These are phyloP conservation scores for Drosophila paranaensis DNA, from an alignment of 2,888 invertebrate genomes.

Conservation along the genomic window DNA sequence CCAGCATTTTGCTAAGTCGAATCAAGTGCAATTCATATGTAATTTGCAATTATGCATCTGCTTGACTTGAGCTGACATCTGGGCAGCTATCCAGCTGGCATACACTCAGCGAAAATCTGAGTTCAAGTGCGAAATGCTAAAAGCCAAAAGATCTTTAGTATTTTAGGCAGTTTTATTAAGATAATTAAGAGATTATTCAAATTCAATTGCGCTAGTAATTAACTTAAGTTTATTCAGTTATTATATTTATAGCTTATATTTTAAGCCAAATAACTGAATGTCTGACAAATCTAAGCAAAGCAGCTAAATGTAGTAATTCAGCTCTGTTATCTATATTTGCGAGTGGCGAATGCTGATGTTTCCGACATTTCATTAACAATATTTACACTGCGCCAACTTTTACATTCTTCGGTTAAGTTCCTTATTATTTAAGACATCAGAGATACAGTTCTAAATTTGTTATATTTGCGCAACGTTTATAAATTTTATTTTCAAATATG, in stretches of 20 bases:
- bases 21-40: constrained; percentile 59
- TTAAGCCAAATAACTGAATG: neutral
- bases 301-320: neutral
- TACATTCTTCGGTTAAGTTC: neutral
- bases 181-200: too few relatives aligned
- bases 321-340: constrained; percentile 1
- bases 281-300: neutral
- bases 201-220: neutral
- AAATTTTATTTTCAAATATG: too few relatives aligned
- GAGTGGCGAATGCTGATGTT: neutral
- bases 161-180: neutral
- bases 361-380: neutral
- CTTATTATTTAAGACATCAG: neutral
- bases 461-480: too few relatives aligned
- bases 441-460: too few relatives aligned
- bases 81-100: constrained; percentile 14
- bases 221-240: neutral
- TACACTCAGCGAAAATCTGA: constrained; percentile 21
- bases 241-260: too few relatives aligned
- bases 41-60: constrained; percentile 70
- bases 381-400: neutral
- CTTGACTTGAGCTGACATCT: constrained; percentile 15
- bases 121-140: neutral
- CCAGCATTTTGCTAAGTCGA: constrained; percentile 37
- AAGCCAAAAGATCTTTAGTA: neutral